phyloP scores from a whole-genome alignment of 1,140 invertebrate genomes.

The Drosophila lowei region DNA sequence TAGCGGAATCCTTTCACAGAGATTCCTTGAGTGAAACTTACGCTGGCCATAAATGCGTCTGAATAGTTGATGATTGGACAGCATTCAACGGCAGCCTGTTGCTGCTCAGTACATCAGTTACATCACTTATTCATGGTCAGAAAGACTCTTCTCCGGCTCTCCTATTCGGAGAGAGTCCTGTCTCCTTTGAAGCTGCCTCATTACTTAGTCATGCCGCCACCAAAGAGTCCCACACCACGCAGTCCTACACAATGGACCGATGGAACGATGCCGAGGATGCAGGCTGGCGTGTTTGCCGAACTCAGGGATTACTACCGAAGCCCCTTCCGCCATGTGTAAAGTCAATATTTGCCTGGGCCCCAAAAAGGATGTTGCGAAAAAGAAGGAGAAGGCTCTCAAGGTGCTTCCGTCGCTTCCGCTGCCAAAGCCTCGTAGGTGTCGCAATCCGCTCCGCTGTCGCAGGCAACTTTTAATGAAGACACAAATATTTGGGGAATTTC shows the following conservation, averaged over 20 bases:
- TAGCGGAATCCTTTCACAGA: slow-evolving; percentile 38
- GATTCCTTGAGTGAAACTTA: slow-evolving; percentile 39
- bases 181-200: slow-evolving; percentile 45
- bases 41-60: slow-evolving; percentile 37
- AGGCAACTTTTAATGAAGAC: slow-evolving; percentile 50
- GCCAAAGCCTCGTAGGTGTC: slow-evolving; percentile 15
- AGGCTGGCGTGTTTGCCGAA: slow-evolving; percentile 46
- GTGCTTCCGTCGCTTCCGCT: slow-evolving; percentile 18
- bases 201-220: slow-evolving; percentile 60
- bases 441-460: slow-evolving; percentile 1
- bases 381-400: slow-evolving; percentile 4
- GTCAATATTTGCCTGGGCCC: slow-evolving; percentile 62
- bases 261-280: background rate
- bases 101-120: slow-evolving; percentile 50
- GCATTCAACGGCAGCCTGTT: slow-evolving; percentile 48
- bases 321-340: slow-evolving; percentile 19
- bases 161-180: slow-evolving; percentile 8
- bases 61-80: slow-evolving; percentile 62
- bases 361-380: slow-evolving; percentile 21
- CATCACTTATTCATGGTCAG: slow-evolving; percentile 51
- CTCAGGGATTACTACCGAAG: slow-evolving; percentile 43
- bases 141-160: background rate
- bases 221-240: background rate
- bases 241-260: background rate
- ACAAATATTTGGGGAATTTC: slow-evolving; percentile 41